Base-by-base conservation (phyloP, 2,797 vertebrate species). In the Coranthus polyacanthus region DNA sequence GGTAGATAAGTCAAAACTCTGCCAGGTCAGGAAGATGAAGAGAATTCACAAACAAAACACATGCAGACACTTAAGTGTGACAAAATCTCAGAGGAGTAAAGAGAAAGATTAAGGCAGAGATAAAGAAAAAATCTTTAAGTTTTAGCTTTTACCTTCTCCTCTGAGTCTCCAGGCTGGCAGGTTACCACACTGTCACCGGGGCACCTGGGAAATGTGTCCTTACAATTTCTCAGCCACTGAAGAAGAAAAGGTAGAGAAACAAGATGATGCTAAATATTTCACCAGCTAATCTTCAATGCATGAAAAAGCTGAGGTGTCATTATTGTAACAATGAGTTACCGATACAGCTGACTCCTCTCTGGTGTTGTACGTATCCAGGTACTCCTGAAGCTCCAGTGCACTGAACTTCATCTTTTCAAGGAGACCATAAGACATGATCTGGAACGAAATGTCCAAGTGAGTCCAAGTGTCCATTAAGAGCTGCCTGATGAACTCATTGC, bases 401-500 rank as follows among this genome's bases (percentile, higher is more conserved):
- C 97, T 98, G 92, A 99, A 99, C 88, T 99, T 99, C 90, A 99
- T 94, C 88, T 98, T 99, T 72, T 99, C 97, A 72, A 99, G 94
- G 71, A 99, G 96, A 60, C 97, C 97, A 69, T 98, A 99, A 50
- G 97, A 98, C 61, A 99, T 95, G 57, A 99, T 95, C 98, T 99
- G 80, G 38, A 94, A 78, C 60, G 10, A 65, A 94, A 78, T 58
- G 6, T 62, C 1, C 9, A 46, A 47, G 21, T 26, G 3, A n/a
- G n/a, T n/a, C n/a, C n/a, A n/a, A n/a, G n/a, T n/a, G n/a, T n/a
- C n/a, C n/a, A 29, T 50, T 21, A 22, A 41, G 26, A 43, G 26
- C 44, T 4, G 0, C 5, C 7, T 15, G 2, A 34, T 15, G 2
- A 34, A 9, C 8, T 32, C 29, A 32, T 10, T 32, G 29, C 29